Percentiles rank a stretch among this genome's conserved stretches.
Evolutionary conservation across 2,113 vertebrate genomes (phyloP).

Genomic region (Xiphophorus couchianus): DNA sequence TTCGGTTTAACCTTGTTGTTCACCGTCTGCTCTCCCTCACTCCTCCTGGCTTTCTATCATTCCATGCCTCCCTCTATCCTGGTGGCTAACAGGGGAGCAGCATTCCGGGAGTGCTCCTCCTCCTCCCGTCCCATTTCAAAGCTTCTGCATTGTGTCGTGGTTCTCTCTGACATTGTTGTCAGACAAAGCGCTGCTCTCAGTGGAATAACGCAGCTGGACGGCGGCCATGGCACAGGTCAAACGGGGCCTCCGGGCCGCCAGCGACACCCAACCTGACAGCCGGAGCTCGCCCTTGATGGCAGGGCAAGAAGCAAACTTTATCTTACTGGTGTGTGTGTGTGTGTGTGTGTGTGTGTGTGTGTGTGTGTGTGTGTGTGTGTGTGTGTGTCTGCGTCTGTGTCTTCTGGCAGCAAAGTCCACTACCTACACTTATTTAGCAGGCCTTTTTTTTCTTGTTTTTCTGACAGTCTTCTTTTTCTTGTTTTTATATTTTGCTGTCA

Average conservation of each 20-base stretch:
- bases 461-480: neutral
- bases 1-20: slow-evolving; percentile 3
- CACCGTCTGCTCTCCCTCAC: neutral
- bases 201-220: slow-evolving; percentile 65
- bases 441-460: slow-evolving; percentile 4
- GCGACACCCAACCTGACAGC: slow-evolving; percentile 51
- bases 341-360: too few species aligned
- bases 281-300: slow-evolving; percentile 18
- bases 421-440: slow-evolving; percentile 47
- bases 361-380: slow-evolving; percentile 8
- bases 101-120: slow-evolving; percentile 62
- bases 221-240: slow-evolving; percentile 52
- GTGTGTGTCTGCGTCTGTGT: neutral
- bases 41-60: slow-evolving; percentile 8
- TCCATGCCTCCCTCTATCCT: slow-evolving; percentile 20
- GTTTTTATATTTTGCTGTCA: neutral
- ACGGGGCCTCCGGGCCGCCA: slow-evolving; percentile 31
- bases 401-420: slow-evolving; percentile 42
- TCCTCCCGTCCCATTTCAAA: slow-evolving; percentile 38
- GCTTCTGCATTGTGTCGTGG: slow-evolving; percentile 61
- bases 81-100: slow-evolving; percentile 44
- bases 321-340: slow-evolving; percentile 6
- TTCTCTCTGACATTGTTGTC: slow-evolving; percentile 56
- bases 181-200: slow-evolving; percentile 63
- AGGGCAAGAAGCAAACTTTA: slow-evolving; percentile 42